Evolutionary conservation across 2,797 vertebrate genomes (phyloP).

Genomic region (Cryptoprocta ferox): DNA sequence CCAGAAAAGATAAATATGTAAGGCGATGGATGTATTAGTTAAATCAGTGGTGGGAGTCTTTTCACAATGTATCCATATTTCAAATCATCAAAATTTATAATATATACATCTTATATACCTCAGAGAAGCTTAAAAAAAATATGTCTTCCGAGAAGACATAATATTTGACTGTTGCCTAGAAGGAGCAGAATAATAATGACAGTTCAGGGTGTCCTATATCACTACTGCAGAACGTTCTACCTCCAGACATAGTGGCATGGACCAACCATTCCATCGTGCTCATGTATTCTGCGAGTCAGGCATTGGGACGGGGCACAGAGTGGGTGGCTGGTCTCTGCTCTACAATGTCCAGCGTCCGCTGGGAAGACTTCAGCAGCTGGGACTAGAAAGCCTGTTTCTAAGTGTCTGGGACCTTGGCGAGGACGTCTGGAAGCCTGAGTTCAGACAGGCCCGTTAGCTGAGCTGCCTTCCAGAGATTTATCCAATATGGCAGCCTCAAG

Average conservation of each 20-base stretch:
- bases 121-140: not conserved
- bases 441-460: not conserved
- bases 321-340: not conserved
- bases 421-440: not conserved
- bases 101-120: not conserved
- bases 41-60: not conserved
- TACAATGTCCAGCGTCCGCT: not conserved
- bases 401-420: not conserved
- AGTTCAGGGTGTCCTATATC: not conserved
- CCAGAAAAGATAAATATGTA: not conserved
- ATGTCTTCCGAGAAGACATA: not conserved
- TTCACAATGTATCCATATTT: accelerated
- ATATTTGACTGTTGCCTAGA: not conserved
- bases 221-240: not conserved
- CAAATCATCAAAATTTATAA: not conserved
- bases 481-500: not conserved
- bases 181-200: not conserved
- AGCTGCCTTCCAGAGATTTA: accelerated
- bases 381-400: not conserved
- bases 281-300: not conserved
- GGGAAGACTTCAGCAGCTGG: not conserved
- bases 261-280: not conserved
- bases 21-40: not conserved
- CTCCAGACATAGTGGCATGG: not conserved
- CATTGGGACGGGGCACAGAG: not conserved